A percentile compares a stretch with the other conserved stretches of the same genome.
Evolutionary conservation across 2,113 vertebrate genomes (phyloP).

Genomic region (Petromus typicus): DNA sequence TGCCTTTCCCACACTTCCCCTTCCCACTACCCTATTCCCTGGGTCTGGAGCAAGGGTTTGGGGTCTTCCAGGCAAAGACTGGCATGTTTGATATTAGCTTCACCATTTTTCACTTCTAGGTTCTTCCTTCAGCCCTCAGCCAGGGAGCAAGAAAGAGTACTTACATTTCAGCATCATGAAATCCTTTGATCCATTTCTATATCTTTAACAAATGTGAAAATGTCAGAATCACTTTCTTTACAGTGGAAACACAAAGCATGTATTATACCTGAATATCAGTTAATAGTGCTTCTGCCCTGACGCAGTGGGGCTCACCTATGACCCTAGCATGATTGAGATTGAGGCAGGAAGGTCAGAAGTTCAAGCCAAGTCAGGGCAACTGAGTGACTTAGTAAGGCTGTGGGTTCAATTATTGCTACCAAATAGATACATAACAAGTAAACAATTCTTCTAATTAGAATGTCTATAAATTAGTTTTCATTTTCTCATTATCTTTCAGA

Average conservation of each 20-base stretch:
- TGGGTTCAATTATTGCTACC: background rate
- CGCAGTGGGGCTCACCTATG: background rate
- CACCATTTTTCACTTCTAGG: background rate
- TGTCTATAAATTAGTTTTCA: background rate
- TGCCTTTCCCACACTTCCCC: background rate
- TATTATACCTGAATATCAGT: background rate
- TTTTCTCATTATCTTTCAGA: background rate
- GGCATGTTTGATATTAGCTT: background rate
- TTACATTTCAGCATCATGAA: background rate
- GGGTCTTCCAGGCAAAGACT: background rate
- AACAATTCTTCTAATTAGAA: background rate
- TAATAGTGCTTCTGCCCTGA: background rate
- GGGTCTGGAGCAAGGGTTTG: background rate
- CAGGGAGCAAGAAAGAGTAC: background rate
- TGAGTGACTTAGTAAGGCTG: background rate
- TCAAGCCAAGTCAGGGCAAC: background rate
- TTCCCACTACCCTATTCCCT: rapidly evolving
- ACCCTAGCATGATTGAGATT: background rate
- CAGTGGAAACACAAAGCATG: background rate
- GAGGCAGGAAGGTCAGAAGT: background rate
- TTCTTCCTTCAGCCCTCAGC: background rate
- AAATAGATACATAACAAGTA: background rate
- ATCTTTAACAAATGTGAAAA: background rate
- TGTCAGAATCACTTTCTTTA: background rate
- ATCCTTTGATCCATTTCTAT: background rate